Percentiles rank a stretch among this genome's conserved stretches.
phyloP scores from a whole-genome alignment of 23 tunicate genomes.

The Styela plicata region DNA sequence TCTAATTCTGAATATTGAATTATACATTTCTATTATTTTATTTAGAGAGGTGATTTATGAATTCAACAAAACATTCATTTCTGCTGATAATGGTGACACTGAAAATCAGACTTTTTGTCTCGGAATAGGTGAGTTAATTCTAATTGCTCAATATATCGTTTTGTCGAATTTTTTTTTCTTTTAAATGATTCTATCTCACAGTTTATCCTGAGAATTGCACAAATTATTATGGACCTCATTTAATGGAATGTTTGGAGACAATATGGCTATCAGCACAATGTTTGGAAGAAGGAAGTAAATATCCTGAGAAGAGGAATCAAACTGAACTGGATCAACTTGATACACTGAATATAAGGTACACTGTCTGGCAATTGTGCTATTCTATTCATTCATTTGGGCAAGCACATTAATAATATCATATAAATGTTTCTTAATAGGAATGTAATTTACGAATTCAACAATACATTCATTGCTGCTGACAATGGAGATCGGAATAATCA shows the following conservation, averaged over 20 bases:
- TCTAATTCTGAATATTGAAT: background rate
- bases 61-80: slow-evolving; percentile 8
- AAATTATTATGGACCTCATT: slow-evolving; percentile 24
- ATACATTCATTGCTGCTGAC: too few species aligned
- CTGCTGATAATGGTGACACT: slow-evolving; percentile 20
- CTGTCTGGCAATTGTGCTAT: too few species aligned
- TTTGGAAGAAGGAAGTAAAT: slow-evolving; percentile 15
- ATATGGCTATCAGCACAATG: slow-evolving; percentile 25
- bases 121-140: slow-evolving; percentile 30
- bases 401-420: too few species aligned
- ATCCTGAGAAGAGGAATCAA: slow-evolving; percentile 10
- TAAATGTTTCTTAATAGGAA: too few species aligned
- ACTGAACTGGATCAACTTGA: background rate
- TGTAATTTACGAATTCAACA: too few species aligned
- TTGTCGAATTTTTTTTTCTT: too few species aligned
- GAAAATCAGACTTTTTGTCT: slow-evolving; percentile 11
- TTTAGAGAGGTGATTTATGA: background rate
- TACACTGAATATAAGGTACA: slow-evolving; percentile 11
- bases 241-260: slow-evolving; percentile 22
- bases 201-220: slow-evolving; percentile 19
- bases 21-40: background rate
- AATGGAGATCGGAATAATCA: too few species aligned
- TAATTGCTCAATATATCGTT: background rate
- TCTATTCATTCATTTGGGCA: too few species aligned
- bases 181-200: too few species aligned